Base-by-base conservation (phyloP, 2,797 vertebrate genomes). In the Malacoctenus gilli region DNA sequence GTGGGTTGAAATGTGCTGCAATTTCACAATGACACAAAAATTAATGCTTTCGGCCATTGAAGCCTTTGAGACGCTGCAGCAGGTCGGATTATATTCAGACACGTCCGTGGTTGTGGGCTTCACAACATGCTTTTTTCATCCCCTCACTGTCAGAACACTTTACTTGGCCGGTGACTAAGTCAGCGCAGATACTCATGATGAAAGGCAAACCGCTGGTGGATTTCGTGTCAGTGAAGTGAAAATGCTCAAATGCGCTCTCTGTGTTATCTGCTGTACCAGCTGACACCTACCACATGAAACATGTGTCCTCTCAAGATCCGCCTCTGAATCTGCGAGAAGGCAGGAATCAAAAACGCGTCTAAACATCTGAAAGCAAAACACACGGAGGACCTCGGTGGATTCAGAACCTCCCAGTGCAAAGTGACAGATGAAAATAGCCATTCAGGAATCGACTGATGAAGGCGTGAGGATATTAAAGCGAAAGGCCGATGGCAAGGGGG, bases 181-280 rank as follows among this genome's bases (percentile, higher is more conserved):
- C 28, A 8, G 25, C 56, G 30, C 60, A 70, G 54, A 39, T 51
- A 42, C 23, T 58, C 43, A 13, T 38, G 57, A 77, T 86, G 67
- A 70, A 78, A 77, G 65, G 9, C 1, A 80, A 67, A 59, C 58
- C 38, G n/a, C 42, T 11, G 15, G 37, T 62, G 64, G 61, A 62
- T 77, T n/a, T 72, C 63, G 66, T 71, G 59, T 65, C 71, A 77
- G 66, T 40, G 32, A 67, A 71, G 68, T 53, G 48, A 56, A 77
- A 66, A 68, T 22, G 52, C 65, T 72, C 46, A 65, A 66, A 60
- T 54, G 47, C 62, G 63, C 52, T 52, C 79, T 49, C 47, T 53
- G 42, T 70, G 69, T 75, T 85, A 79, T 82, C 77, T 60, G 64
- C 63, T 60, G 54, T 20, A 65, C 40, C 53, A 36, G 68, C 57